Evolutionary conservation across 2,888 invertebrate genomes (phyloP), one percentile per base, ranked within the genome.

Genomic region (Aricia artaxerxes): DNA sequence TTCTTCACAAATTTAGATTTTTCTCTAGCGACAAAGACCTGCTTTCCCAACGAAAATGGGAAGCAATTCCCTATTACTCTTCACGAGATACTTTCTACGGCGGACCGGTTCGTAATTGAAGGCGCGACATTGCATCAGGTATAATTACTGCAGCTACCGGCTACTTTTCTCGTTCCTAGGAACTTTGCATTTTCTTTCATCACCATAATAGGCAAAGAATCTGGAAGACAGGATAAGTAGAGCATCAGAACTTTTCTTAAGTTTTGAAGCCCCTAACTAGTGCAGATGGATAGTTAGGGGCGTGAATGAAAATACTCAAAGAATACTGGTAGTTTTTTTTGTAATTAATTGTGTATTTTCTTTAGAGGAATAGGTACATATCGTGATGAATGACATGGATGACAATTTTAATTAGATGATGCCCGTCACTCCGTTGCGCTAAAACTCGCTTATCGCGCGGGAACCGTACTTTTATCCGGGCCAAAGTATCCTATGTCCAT

Each of bases 91-190:
- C 73, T 73, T 73, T 73, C 73, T 73, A 73, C 40, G 16, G 38
- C 78, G 80, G 81, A 81, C 82, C 80, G 85, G 86, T 86, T 84
- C 84, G 86, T 87, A 87, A 87, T 86, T 85, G 82, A 82, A 82
- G 82, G 81, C 83, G 82, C 81, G 82, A 85, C 86, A 86, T 91
- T 91, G 88, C 90, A 89, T 90, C 90, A 89, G 87, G 83, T 81
- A 80, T 83, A 84, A 85, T 83, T 82, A 81, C 80, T 9, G 53
- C 16, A 72, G 69, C 31, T 38, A 78, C 57, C n/a, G 78, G 73
- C 38, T 73, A 24, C 24, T 60, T 78, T 78, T 69, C 69, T 69
- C 35, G 69, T 78, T 35, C 78, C 73, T 4, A 60, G 57, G n/a
- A 73, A 78, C 78, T 78, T 73, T 53, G 73, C 40, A 73, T 73